Evolutionary conservation across 37 sponge, comb jelly and placozoan species (phyloP), one percentile per base, ranked within the genome.

Genomic region (Agelas oroides): DNA sequence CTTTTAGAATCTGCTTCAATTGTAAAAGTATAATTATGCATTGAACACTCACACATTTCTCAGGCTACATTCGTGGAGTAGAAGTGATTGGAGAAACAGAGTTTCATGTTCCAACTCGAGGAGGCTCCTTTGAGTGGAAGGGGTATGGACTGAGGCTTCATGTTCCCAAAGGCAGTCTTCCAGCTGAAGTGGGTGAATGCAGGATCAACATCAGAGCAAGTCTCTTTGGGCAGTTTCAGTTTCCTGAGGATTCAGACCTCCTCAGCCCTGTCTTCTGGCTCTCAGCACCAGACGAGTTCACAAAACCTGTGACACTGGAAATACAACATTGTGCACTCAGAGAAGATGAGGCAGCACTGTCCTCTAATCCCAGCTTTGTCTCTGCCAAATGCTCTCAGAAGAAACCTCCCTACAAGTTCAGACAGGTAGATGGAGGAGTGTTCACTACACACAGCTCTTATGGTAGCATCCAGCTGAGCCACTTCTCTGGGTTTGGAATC

Each of bases 401-500:
- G 30, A 30, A 31, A 2, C 65, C 11, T 14, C 52, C 72, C 5
- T 71, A 40, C 72, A 12, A 68, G 69, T 68, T 68, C 35, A 68
- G 17, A 32, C 2, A 6, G 18, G 5, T 71, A 11, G 53, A 71
- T 13, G 72, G 72, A 37, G 40, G 72, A 19, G 15, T 35, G 52
- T 71, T 71, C 25, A 5, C 23, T 3, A 24, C 52, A 19, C 20
- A 71, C 52, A 41, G 41, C 24, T 35, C 17, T 24, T 71, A 71
- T 24, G 72, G 52, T 1, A 46, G 23, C 15, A 71, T 71, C 2
- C 25, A 71, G 36, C 52, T 71, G 3, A 23, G 53, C 21, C 53
- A 46, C 21, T 71, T 71, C 72, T 36, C 35, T 68, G 35, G 69
- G 20, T 32, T 68, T 68, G 69, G 69, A 33, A 13, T 17, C 2